Conservation (phyloP, 2,888 invertebrate species). For the Dermolepida albohirtum region DNA sequence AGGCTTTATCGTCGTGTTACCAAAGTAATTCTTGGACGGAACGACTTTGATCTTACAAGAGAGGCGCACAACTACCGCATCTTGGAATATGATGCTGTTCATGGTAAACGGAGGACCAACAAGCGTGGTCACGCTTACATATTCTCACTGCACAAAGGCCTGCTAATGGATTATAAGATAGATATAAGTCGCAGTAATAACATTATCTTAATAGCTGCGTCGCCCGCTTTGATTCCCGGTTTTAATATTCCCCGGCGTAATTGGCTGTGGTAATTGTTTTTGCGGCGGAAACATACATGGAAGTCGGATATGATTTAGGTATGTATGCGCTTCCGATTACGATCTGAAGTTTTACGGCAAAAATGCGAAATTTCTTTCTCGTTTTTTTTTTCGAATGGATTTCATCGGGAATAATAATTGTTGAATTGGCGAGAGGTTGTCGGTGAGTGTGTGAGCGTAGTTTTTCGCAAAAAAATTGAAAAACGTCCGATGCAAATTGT, state of each 20-base stretch:
- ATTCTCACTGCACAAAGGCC: conserved; percentile 55
- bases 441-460: too few relatives aligned
- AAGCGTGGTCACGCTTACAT: conserved; percentile 55
- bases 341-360: not conserved
- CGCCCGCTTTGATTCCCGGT: conserved; percentile 62
- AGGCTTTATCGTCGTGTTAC: conserved; percentile 13
- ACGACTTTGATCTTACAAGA: conserved; percentile 31
- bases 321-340: conserved; percentile 7
- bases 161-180: conserved; percentile 59
- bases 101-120: conserved; percentile 47
- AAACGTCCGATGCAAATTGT: too few relatives aligned
- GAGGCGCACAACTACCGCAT: conserved; percentile 16
- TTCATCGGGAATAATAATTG: conserved; percentile 5
- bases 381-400: conserved; percentile 16
- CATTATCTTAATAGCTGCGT: conserved; percentile 62
- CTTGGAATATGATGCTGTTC: conserved; percentile 28
- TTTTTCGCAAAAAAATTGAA: not conserved
- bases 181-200: conserved; percentile 56
- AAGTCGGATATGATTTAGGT: conserved; percentile 53
- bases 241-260: conserved; percentile 61
- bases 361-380: too few relatives aligned
- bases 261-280: conserved; percentile 62
- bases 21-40: conserved; percentile 26
- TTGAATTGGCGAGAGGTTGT: not conserved
- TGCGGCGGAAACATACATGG: conserved; percentile 54